phyloP scores from a whole-genome alignment of 2,888 invertebrate genomes.

The Ormyrus thymus region DNA sequence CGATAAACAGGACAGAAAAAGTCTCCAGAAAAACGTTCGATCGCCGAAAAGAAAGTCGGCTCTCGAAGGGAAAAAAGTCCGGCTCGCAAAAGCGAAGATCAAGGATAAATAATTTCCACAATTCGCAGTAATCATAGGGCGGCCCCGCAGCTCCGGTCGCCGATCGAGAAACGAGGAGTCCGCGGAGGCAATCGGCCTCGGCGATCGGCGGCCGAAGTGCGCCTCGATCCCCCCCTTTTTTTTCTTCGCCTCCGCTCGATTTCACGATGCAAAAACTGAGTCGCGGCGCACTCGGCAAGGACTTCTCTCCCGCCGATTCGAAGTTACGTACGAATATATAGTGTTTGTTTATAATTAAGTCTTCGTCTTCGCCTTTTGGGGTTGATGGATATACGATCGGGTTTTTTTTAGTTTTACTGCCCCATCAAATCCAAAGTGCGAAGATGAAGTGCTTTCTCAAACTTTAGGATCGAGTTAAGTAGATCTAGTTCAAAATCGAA shows the following conservation, averaged over 20 bases:
- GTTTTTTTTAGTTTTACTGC: neutral
- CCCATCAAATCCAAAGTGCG: conserved; percentile 11
- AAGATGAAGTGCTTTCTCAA: conserved; percentile 20
- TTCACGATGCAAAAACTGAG: neutral
- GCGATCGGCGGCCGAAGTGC: conserved; percentile 42
- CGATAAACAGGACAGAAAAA: too few species aligned
- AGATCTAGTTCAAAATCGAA: conserved; percentile 39
- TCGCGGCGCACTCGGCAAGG: conserved; percentile 39
- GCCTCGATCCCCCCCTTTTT: neutral
- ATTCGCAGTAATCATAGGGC: neutral
- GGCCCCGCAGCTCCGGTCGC: conserved; percentile 27
- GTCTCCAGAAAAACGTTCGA: too few species aligned
- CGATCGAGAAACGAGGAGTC: conserved; percentile 16
- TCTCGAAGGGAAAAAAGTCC: too few species aligned
- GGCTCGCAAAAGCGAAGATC: neutral
- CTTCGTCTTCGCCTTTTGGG: conserved; percentile 23
- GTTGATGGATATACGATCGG: neutral
- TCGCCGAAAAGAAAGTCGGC: too few species aligned
- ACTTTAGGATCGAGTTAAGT: conserved; percentile 45
- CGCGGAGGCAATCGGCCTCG: conserved; percentile 14
- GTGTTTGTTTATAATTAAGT: conserved; percentile 26
- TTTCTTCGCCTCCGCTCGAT: neutral
- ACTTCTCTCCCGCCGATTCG: conserved; percentile 33
- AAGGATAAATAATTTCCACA: neutral
- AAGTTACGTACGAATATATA: conserved; percentile 15